Evolutionary conservation across 2,888 invertebrate species (phyloP).

Genomic region (Aspidiotus rigidus): DNA sequence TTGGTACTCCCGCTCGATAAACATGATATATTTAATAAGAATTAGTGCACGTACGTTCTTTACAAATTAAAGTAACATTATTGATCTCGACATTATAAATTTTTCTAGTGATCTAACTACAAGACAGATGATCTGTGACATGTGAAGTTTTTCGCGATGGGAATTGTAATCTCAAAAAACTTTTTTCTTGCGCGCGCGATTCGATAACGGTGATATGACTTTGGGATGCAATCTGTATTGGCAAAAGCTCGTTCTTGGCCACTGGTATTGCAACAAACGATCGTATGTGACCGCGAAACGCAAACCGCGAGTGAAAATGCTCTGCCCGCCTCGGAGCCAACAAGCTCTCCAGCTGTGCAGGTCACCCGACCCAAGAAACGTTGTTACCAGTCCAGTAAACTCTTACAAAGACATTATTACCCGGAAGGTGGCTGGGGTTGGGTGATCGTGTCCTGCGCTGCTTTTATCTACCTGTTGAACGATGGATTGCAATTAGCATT

Average conservation of each 20-base stretch:
- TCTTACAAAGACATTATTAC: slow-evolving; percentile 66
- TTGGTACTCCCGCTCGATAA: too few relatives aligned
- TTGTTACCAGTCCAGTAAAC: slow-evolving; percentile 44
- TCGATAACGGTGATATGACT: slow-evolving; percentile 2
- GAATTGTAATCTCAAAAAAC: too few relatives aligned
- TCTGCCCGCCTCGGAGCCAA: slow-evolving; percentile 15
- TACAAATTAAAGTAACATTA: too few relatives aligned
- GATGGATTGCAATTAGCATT: slow-evolving; percentile 65
- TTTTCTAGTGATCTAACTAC: too few relatives aligned
- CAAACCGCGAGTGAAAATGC: slow-evolving; percentile 16
- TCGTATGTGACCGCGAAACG: slow-evolving; percentile 12
- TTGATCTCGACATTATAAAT: too few relatives aligned
- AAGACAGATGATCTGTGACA: too few relatives aligned
- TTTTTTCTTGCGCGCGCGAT: background rate
- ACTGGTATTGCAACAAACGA: background rate
- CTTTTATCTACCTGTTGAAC: slow-evolving; percentile 61
- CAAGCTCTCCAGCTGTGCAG: slow-evolving; percentile 19
- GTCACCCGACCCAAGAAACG: slow-evolving; percentile 10
- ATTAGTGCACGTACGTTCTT: too few relatives aligned
- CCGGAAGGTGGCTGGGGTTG: slow-evolving; percentile 84
- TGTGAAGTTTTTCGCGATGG: too few relatives aligned
- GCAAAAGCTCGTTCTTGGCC: slow-evolving; percentile 17
- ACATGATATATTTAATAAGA: too few relatives aligned
- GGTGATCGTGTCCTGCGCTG: slow-evolving; percentile 63
- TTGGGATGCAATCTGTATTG: slow-evolving; percentile 9